A percentile compares a stretch with the other conserved stretches of the same genome.
phyloP scores from a whole-genome alignment of 2,113 vertebrate species.

The Taxidea taxus region DNA sequence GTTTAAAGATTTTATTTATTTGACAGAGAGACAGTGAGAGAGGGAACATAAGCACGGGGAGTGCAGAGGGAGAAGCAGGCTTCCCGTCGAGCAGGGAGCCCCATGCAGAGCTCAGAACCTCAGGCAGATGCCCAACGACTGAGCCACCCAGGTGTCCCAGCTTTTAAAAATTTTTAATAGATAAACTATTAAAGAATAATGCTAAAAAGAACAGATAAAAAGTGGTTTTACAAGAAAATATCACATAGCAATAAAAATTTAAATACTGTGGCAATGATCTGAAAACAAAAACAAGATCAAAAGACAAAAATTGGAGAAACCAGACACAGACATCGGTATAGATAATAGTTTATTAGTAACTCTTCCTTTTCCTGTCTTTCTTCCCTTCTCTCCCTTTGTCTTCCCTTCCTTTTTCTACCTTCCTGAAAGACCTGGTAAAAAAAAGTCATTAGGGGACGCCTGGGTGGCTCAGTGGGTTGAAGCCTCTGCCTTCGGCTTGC shows the following conservation, averaged over 20 bases:
- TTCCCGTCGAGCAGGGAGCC: no score
- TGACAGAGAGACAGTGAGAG: no score
- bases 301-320: background rate
- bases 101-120: no score
- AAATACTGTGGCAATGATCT: background rate
- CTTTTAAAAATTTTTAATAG: background rate
- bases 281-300: background rate
- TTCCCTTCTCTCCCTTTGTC: background rate
- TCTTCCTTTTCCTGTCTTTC: background rate
- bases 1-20: background rate
- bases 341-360: background rate
- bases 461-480: no score
- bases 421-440: background rate
- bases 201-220: background rate
- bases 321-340: background rate
- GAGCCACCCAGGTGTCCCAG: no score
- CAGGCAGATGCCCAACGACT: no score
- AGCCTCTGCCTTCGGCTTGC: no score
- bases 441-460: background rate
- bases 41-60: no score
- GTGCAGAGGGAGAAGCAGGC: no score
- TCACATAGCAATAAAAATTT: background rate
- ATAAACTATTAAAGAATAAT: background rate
- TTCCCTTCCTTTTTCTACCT: background rate
- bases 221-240: background rate